These are phyloP conservation scores for Siderastrea radians DNA, from an alignment of 92 coral and sea anemone species.

Conservation along the genomic window DNA sequence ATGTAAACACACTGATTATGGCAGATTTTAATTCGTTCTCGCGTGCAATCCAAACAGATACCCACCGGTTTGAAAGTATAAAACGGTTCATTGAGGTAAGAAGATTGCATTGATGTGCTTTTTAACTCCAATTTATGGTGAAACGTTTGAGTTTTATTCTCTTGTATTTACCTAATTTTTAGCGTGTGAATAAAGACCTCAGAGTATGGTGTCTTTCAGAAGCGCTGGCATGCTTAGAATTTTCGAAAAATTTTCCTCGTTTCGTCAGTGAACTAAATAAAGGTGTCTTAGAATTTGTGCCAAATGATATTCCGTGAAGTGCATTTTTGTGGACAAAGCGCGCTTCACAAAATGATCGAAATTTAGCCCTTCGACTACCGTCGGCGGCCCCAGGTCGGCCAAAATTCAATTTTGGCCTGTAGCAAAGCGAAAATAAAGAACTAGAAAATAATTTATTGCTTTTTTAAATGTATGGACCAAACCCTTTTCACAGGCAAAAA, in stretches of 20 bases:
- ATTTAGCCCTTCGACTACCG: conserved; percentile 1
- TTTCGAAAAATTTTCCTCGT: not conserved
- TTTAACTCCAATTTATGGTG: not conserved
- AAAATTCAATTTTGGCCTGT: conserved; percentile 7
- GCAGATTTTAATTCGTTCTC: not conserved
- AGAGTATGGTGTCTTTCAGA: conserved; percentile 27
- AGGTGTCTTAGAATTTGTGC: not conserved
- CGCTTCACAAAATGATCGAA: not conserved
- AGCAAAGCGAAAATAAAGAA: conserved; percentile 9
- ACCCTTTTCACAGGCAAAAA: conserved; percentile 20
- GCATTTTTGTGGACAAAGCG: not conserved
- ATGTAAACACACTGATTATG: not conserved
- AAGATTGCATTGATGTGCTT: not conserved
- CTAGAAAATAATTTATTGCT: not conserved
- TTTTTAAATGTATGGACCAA: conserved; percentile 6
- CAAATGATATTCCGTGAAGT: not conserved
- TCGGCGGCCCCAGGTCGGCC: not conserved
- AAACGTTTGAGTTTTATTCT: conserved; percentile 1
- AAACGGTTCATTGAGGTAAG: not conserved
- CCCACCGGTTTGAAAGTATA: not conserved
- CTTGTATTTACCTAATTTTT: not conserved
- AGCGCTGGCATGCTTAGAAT: not conserved
- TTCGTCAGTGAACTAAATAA: not conserved
- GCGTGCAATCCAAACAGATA: not conserved
- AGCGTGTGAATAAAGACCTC: not conserved